Conservation (phyloP, 2,797 vertebrate genomes). For the Sebastes taczanowskii region DNA sequence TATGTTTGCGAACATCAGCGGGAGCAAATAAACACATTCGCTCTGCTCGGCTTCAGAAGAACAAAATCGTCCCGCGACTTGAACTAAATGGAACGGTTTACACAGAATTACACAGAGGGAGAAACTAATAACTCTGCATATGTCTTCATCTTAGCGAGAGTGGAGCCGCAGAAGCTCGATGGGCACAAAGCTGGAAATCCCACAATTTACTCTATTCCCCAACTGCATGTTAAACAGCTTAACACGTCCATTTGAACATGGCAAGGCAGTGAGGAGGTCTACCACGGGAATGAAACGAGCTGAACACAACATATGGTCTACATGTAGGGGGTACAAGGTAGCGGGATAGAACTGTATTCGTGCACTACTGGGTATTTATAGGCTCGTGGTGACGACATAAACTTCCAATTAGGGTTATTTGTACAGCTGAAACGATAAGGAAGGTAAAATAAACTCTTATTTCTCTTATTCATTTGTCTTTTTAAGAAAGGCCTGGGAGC, state of each 20-base stretch:
- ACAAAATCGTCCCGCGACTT: conserved; percentile 62
- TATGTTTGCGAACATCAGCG: conserved; percentile 77
- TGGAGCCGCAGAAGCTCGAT: conserved; percentile 49
- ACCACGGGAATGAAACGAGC: conserved; percentile 60
- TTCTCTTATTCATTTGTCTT: conserved; percentile 20
- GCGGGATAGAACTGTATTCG: conserved; percentile 40
- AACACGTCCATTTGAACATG: conserved; percentile 72
- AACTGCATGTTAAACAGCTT: conserved; percentile 75
- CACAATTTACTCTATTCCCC: conserved; percentile 73
- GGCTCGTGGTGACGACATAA: conserved; percentile 51
- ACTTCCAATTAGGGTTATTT: conserved; percentile 59
- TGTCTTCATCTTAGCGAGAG: conserved; percentile 63
- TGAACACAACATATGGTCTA: conserved; percentile 73
- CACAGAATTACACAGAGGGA: conserved; percentile 68
- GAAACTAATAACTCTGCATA: conserved; percentile 70
- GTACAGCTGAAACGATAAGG: conserved; percentile 44
- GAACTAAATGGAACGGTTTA: conserved; percentile 76
- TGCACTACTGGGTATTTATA: conserved; percentile 57
- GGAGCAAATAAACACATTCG: conserved; percentile 74
- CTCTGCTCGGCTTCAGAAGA: conserved; percentile 62
- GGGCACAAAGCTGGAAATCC: conserved; percentile 67
- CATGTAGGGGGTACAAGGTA: conserved; percentile 65
- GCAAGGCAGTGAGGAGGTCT: conserved; percentile 63
- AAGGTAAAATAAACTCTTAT: conserved; percentile 22
- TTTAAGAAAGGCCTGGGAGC: not conserved